Conservation (phyloP, 2,113 vertebrate genomes). For the Psilopsiagon aurifrons region DNA sequence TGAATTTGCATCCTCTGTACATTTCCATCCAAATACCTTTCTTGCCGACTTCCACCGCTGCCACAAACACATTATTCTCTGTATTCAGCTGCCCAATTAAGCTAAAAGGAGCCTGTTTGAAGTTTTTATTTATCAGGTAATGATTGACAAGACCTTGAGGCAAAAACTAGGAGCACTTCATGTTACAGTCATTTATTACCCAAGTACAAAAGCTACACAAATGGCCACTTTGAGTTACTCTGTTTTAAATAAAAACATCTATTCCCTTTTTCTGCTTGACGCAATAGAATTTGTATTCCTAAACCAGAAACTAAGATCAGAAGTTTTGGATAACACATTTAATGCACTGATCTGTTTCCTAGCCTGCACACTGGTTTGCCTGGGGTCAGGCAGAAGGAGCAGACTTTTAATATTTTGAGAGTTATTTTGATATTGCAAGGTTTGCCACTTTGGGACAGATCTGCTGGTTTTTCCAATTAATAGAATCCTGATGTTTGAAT, state of each 20-base stretch:
- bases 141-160: slow-evolving; percentile 69
- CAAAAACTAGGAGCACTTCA: slow-evolving; percentile 37
- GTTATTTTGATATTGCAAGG: neutral
- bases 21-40: neutral
- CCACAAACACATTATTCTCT: neutral
- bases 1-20: neutral
- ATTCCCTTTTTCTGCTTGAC: neutral
- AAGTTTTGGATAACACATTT: neutral
- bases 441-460: neutral
- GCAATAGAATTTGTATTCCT: neutral
- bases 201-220: slow-evolving; percentile 32
- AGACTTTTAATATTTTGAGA: neutral
- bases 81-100: slow-evolving; percentile 43
- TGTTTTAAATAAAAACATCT: slow-evolving; percentile 33
- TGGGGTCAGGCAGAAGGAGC: neutral
- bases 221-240: neutral
- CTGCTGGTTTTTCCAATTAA: neutral
- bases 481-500: neutral
- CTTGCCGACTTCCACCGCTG: neutral
- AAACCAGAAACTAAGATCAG: neutral
- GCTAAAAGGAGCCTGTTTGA: slow-evolving; percentile 49
- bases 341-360: neutral
- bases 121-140: slow-evolving; percentile 69
- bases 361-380: neutral
- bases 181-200: slow-evolving; percentile 39